Evolutionary conservation across 1,140 invertebrate genomes (phyloP).

Genomic region (Heliconius himera): DNA sequence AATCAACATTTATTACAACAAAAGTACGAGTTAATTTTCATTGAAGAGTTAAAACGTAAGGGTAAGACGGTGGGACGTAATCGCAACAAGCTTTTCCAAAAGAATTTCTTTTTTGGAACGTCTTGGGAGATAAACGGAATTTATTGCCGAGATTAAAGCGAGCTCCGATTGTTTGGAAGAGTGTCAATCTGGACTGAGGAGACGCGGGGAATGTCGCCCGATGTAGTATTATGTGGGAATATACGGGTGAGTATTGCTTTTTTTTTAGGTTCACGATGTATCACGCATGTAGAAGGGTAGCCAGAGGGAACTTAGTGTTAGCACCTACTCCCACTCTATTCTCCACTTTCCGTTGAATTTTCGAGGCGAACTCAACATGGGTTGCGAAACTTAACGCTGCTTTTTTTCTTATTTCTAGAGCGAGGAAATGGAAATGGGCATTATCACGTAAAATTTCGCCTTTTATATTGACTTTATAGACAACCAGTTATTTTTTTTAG

Average conservation of each 20-base stretch:
- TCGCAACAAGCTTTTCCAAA: constrained; percentile 56
- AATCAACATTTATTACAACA: neutral
- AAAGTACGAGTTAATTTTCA: constrained; percentile 9
- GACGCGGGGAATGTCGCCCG: constrained; percentile 52
- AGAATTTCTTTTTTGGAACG: constrained; percentile 52
- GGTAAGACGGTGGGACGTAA: constrained; percentile 40
- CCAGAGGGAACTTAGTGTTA: no score
- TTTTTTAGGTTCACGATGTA: no score
- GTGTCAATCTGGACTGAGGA: constrained; percentile 60
- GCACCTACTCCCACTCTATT: no score
- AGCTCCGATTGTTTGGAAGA: constrained; percentile 59
- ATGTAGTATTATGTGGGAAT: constrained; percentile 35
- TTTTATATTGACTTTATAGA: no score
- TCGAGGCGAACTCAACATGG: neutral
- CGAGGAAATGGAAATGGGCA: no score
- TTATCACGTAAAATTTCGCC: no score
- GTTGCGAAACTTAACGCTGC: no score
- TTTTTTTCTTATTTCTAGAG: no score
- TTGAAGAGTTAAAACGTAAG: constrained; percentile 20
- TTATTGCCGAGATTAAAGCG: constrained; percentile 70
- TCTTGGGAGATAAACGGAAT: constrained; percentile 70
- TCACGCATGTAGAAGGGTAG: no score
- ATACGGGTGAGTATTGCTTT: neutral
- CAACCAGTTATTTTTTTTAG: no score
- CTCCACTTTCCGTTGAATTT: neutral